Evolutionary conservation across 2,797 vertebrate species (phyloP).

Genomic region (Novumbra hubbsi): DNA sequence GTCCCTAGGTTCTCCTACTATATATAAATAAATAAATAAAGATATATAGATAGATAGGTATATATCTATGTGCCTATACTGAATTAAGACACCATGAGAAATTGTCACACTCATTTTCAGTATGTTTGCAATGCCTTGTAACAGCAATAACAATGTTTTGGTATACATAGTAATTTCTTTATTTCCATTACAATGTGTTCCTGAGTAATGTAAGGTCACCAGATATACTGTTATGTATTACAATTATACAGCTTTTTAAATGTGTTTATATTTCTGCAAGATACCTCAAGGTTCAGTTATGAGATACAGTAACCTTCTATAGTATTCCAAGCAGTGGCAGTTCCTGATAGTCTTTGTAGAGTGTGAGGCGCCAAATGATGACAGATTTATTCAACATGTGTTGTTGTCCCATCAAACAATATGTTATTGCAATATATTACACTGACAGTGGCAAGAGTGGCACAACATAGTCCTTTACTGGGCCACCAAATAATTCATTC

Average conservation of each 20-base stretch:
- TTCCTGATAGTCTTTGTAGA: too few relatives aligned
- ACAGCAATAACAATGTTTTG: neutral
- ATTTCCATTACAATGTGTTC: neutral
- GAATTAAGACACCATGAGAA: neutral
- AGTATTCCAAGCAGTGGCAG: conserved; percentile 34
- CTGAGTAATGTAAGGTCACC: neutral
- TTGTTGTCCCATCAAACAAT: too few relatives aligned
- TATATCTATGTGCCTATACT: neutral
- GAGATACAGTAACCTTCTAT: conserved; percentile 31
- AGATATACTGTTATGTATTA: neutral
- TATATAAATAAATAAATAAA: neutral
- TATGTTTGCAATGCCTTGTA: neutral
- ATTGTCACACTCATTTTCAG: neutral
- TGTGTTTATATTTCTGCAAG: conserved; percentile 17
- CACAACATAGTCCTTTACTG: too few relatives aligned
- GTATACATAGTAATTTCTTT: neutral
- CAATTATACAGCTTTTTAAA: neutral
- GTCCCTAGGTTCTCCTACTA: neutral
- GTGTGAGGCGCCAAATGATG: too few relatives aligned
- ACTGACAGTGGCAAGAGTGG: too few relatives aligned
- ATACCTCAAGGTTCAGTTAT: conserved; percentile 37
- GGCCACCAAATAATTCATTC: too few relatives aligned
- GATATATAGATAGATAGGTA: too few relatives aligned
- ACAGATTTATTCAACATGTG: too few relatives aligned
- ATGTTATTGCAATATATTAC: too few relatives aligned